A percentile compares a stretch with the other conserved stretches of the same genome.
phyloP scores from a whole-genome alignment of 2,888 invertebrate species.

The Apodemia mormo region DNA sequence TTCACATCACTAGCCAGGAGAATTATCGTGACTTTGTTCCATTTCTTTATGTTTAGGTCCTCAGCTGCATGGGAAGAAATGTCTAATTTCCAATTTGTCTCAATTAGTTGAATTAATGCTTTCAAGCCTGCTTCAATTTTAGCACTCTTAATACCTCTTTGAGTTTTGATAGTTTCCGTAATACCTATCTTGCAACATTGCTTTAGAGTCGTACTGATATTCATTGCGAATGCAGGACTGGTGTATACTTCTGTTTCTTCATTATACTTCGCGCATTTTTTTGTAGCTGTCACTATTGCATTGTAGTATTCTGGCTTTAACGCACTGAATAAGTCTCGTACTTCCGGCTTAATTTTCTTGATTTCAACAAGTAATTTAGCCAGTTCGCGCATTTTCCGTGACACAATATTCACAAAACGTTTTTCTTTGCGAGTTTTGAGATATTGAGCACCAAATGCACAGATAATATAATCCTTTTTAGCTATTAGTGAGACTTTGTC shows the following conservation, averaged over 20 bases:
- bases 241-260: too few relatives aligned
- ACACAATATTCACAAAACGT: conserved; percentile 19
- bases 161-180: too few relatives aligned
- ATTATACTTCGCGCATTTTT: too few relatives aligned
- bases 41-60: conserved; percentile 40
- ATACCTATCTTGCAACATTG: neutral
- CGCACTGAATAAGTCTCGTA: neutral
- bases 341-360: neutral
- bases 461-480: conserved; percentile 14
- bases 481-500: neutral
- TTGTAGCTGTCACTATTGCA: too few relatives aligned
- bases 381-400: conserved; percentile 21
- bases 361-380: neutral
- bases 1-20: conserved; percentile 41
- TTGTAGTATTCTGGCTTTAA: too few relatives aligned
- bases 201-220: too few relatives aligned
- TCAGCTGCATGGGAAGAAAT: conserved; percentile 36
- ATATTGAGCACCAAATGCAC: conserved; percentile 28
- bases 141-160: too few relatives aligned
- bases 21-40: conserved; percentile 42
- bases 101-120: neutral
- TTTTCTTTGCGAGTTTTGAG: conserved; percentile 21
- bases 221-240: too few relatives aligned
- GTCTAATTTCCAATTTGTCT: neutral
- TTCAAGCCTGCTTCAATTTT: too few relatives aligned